Base-by-base conservation (phyloP, 35 echinoderm and acorn worm genomes). In the Apostichopus californicus region DNA sequence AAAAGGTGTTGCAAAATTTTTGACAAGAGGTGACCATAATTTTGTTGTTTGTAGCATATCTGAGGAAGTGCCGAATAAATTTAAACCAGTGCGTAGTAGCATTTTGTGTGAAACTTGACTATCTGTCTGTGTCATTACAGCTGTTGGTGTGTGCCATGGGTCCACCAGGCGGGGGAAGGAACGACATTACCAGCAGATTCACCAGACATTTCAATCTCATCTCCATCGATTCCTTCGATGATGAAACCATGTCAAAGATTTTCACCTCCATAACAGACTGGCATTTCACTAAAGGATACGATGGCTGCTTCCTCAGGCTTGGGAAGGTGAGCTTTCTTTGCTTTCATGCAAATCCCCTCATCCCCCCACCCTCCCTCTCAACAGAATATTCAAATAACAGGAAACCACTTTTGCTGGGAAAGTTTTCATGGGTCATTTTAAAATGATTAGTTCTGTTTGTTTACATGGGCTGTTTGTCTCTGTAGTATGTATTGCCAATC, bases 181-280 rank as follows among this genome's bases (percentile, higher is more conserved):
- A 99, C 64, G 90, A 99, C 92, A 99, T 99, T 63, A 99, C 95
- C 9, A 93, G 97, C 17, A 93, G 97, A 46, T 99, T 99, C 79
- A 99, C 95, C 34, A 86, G 97, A 56, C 97, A 99, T 64, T 94
- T 93, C 72, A 99, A 99, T 91, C 93, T 99, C 9, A 89, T 99
- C 34, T 87, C 97, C 55, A 99, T 99, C 78, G 97, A 99, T 57
- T 96, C 95, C 0, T 99, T 99, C 86, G 97, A 99, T 72, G 97
- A 99, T 81, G 93, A 93, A 6, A 99, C 97, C 22, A 99, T 99
- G 97, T 94, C 95, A 5, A 96, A 90, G 81, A 99, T 99, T 83
- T 99, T 99, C 93, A 96, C 95, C 5, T 58, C 92, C 9, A 99
- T 99, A 63, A 77, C 93, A 17, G 97, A 99, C 77, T 99, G 97